These are phyloP conservation scores for Gryllus longicercus DNA, from an alignment of 2,888 invertebrate species.

Conservation along the genomic window DNA sequence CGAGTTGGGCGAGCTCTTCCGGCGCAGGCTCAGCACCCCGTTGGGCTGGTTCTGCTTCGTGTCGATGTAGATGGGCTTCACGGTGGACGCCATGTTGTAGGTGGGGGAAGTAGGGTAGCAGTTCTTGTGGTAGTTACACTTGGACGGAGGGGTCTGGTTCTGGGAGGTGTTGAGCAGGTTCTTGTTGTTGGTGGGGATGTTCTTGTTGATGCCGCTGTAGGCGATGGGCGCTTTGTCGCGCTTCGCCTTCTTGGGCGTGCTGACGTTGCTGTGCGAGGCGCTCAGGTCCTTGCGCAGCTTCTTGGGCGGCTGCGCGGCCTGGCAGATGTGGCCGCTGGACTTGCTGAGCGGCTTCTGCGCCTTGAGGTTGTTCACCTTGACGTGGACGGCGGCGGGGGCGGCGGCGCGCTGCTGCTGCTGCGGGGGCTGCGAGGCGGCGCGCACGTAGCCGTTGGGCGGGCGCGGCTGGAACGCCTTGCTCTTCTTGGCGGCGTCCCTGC, in stretches of 20 bases:
- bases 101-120: not conserved
- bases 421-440: not conserved
- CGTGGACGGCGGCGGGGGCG: constrained; percentile 37
- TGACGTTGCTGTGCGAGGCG: not conserved
- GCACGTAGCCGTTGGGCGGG: not conserved
- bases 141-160: not conserved
- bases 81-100: not conserved
- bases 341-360: constrained; percentile 20
- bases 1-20: not conserved
- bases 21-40: not conserved
- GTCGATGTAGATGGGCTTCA: not conserved
- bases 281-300: not conserved
- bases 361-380: constrained; percentile 35
- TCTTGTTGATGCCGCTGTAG: constrained; percentile 20
- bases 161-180: not conserved
- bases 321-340: constrained; percentile 12
- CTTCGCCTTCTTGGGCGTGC: not conserved
- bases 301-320: not conserved
- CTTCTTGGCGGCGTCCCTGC: not conserved
- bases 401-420: constrained; percentile 25
- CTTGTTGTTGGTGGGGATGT: constrained; percentile 21
- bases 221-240: not conserved
- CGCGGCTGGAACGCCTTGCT: not conserved
- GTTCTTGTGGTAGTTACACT: constrained; percentile 38
- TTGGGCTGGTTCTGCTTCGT: not conserved